Percentiles rank a stretch among this genome's conserved stretches.
These are phyloP conservation scores for Muscicapa adusta DNA, from an alignment of 2,113 vertebrate genomes.

Conservation along the genomic window DNA sequence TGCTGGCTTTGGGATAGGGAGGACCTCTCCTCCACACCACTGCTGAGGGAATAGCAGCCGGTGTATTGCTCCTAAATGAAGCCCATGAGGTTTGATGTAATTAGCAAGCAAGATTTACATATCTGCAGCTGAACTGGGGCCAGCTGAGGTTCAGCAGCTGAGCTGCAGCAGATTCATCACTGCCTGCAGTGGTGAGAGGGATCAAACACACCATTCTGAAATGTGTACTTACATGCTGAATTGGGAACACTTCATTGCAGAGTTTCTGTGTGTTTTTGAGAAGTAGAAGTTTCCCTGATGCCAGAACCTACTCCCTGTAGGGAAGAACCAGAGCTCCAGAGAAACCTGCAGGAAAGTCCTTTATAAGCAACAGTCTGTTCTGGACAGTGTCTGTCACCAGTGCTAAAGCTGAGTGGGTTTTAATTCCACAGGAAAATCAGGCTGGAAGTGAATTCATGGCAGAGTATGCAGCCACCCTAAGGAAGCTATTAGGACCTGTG, in stretches of 20 bases:
- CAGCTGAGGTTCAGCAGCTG: neutral
- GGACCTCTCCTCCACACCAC: neutral
- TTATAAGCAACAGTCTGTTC: neutral
- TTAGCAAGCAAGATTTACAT: neutral
- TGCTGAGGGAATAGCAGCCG: neutral
- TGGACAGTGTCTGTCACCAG: neutral
- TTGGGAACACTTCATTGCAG: neutral
- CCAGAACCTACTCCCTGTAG: neutral
- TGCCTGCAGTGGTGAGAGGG: neutral
- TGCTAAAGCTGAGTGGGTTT: neutral
- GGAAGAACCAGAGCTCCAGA: neutral
- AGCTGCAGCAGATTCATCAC: neutral
- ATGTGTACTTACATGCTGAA: neutral
- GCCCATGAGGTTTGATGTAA: neutral
- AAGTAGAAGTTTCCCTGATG: neutral
- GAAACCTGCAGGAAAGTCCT: neutral
- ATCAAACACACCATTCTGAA: neutral
- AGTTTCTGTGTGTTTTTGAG: neutral
- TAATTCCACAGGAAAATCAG: neutral
- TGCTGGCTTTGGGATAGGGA: neutral
- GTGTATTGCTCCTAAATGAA: neutral
- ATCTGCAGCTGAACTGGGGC: neutral
- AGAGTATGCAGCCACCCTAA: slow-evolving; percentile 1
- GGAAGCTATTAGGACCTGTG: slow-evolving; percentile 15
- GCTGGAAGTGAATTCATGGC: slow-evolving; percentile 8